These are phyloP conservation scores for Stichodactyla helianthus DNA, from an alignment of 64 coral and sea anemone genomes.

Conservation along the genomic window DNA sequence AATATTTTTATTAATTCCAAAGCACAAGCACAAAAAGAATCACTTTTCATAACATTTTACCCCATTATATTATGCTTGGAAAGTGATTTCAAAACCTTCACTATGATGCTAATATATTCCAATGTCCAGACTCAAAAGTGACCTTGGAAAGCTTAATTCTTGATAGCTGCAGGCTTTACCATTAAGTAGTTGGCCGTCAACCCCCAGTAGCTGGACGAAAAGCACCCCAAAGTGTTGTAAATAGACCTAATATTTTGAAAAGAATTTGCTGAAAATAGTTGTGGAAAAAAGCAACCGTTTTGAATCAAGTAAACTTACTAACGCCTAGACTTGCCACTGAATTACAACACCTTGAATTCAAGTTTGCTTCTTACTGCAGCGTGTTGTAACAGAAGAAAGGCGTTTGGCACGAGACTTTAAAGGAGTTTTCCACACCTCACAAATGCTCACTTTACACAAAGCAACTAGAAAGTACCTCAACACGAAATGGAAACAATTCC, in stretches of 20 bases:
- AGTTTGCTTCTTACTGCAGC: not conserved
- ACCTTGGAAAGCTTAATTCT: too few relatives aligned
- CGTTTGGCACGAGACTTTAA: not conserved
- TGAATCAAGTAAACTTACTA: not conserved
- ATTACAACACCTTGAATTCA: too few relatives aligned
- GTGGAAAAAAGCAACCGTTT: not conserved
- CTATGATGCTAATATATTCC: too few relatives aligned
- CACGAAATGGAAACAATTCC: not conserved
- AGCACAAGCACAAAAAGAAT: too few relatives aligned
- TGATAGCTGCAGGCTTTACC: too few relatives aligned
- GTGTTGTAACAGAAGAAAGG: not conserved
- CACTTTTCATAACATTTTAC: too few relatives aligned
- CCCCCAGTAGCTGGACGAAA: too few relatives aligned
- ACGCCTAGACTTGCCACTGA: not conserved
- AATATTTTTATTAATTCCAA: not conserved
- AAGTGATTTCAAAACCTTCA: too few relatives aligned
- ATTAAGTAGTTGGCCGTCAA: too few relatives aligned
- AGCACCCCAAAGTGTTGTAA: too few relatives aligned
- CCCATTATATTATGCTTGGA: too few relatives aligned
- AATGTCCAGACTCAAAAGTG: too few relatives aligned
- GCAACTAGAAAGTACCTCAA: not conserved
- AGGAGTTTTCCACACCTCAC: not conserved
- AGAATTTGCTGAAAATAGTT: not conserved
- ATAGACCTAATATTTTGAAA: not conserved
- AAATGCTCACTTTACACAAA: not conserved